These are phyloP conservation scores for Tetheella fluctuosa DNA, from an alignment of 2,888 invertebrate genomes.

Conservation along the genomic window DNA sequence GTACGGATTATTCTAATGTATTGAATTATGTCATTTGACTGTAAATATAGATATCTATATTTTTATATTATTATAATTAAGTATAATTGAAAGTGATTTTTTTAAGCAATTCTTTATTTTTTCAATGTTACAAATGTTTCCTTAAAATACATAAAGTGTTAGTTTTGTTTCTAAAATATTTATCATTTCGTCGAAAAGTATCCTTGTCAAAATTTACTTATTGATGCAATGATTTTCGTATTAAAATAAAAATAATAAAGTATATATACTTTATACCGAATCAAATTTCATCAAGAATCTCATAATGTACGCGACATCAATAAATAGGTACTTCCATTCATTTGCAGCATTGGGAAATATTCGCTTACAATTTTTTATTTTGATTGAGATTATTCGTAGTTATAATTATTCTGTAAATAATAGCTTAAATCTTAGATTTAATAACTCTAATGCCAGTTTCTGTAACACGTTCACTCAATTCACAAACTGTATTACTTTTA, in stretches of 20 bases:
- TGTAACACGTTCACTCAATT: slow-evolving; percentile 46
- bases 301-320: slow-evolving; percentile 38
- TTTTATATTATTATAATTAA: slow-evolving; percentile 78
- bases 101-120: slow-evolving; percentile 61
- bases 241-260: too few relatives aligned
- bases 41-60: slow-evolving; percentile 81
- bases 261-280: slow-evolving; percentile 24
- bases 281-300: slow-evolving; percentile 55
- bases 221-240: background rate
- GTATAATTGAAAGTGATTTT: slow-evolving; percentile 63
- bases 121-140: slow-evolving; percentile 68
- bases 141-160: slow-evolving; percentile 9
- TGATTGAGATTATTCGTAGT: slow-evolving; percentile 80
- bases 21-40: slow-evolving; percentile 65
- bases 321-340: slow-evolving; percentile 28
- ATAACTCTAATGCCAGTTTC: slow-evolving; percentile 62
- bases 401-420: slow-evolving; percentile 74
- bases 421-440: slow-evolving; percentile 66
- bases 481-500: slow-evolving; percentile 31
- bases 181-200: background rate
- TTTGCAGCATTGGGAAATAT: slow-evolving; percentile 68
- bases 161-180: background rate
- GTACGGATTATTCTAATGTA: slow-evolving; percentile 58
- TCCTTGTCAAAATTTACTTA: slow-evolving; percentile 13
- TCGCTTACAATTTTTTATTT: slow-evolving; percentile 60